These are phyloP conservation scores for Poliocrania exsul DNA, from an alignment of 2,797 vertebrate genomes.

Conservation along the genomic window DNA sequence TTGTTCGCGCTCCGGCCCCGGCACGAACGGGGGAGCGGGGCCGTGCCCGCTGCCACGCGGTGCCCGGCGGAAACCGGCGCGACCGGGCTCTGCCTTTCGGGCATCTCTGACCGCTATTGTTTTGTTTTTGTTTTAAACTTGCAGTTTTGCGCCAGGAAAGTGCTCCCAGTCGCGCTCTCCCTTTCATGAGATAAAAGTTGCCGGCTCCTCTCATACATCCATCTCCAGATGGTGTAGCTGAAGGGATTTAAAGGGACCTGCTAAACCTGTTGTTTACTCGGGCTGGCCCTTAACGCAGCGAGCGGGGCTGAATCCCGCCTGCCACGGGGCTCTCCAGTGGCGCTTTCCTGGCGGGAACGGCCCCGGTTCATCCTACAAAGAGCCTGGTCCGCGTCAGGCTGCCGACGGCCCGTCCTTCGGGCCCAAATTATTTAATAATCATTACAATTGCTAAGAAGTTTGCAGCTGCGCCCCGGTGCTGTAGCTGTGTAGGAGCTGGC, in stretches of 20 bases:
- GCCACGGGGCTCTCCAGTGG: background rate
- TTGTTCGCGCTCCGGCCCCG: conserved; percentile 17
- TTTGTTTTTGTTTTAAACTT: background rate
- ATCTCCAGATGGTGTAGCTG: background rate
- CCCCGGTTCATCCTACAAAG: background rate
- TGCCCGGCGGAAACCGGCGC: background rate
- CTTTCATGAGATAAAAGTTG: background rate
- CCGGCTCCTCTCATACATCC: background rate
- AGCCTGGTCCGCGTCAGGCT: background rate
- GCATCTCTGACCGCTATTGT: rapidly evolving
- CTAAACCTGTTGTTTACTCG: conserved; percentile 10
- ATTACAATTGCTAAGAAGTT: background rate
- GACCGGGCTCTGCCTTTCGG: background rate
- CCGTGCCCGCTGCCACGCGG: background rate
- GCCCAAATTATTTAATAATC: background rate
- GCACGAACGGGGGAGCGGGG: background rate
- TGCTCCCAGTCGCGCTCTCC: background rate
- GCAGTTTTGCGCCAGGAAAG: rapidly evolving
- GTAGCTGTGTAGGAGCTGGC: background rate
- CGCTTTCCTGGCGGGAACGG: background rate
- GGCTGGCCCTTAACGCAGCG: background rate
- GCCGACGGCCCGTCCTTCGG: background rate
- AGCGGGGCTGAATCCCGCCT: background rate
- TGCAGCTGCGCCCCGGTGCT: background rate
- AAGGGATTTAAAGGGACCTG: conserved; percentile 21